Percentiles rank a stretch among this genome's conserved stretches.
phyloP scores from a whole-genome alignment of 1,140 invertebrate species.

The Drosophila oshimai region DNA sequence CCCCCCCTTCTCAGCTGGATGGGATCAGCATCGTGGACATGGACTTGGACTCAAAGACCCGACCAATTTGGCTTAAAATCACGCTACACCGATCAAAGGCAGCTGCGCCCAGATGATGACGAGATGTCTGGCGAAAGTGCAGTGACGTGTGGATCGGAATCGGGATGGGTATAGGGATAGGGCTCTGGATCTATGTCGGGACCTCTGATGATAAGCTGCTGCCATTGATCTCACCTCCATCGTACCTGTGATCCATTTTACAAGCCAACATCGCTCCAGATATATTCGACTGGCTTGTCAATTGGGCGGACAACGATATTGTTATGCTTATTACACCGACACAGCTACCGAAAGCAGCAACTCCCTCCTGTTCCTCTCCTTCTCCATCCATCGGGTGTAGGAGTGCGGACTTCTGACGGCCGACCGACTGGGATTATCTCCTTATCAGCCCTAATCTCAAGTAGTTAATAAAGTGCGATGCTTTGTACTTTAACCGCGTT shows the following conservation, averaged over 20 bases:
- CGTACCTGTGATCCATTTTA: slow-evolving; percentile 76
- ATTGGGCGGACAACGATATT: slow-evolving; percentile 81
- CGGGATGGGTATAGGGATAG: slow-evolving; percentile 6
- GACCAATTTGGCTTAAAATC: slow-evolving; percentile 81
- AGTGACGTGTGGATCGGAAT: slow-evolving; percentile 68
- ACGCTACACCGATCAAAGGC: slow-evolving; percentile 79
- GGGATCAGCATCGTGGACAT: slow-evolving; percentile 21
- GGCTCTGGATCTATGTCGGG: background rate
- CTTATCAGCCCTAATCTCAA: slow-evolving; percentile 82
- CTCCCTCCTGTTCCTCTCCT: background rate
- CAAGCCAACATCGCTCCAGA: slow-evolving; percentile 59
- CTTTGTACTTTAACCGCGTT: slow-evolving; percentile 79
- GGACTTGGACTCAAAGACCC: slow-evolving; percentile 29
- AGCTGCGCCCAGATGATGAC: slow-evolving; percentile 63
- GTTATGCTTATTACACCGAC: slow-evolving; percentile 81
- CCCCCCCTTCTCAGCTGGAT: background rate
- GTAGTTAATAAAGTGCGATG: slow-evolving; percentile 82
- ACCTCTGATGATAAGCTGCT: slow-evolving; percentile 40
- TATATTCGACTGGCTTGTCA: slow-evolving; percentile 60
- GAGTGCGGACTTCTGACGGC: slow-evolving; percentile 56
- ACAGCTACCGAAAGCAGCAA: slow-evolving; percentile 66
- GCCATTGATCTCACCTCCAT: slow-evolving; percentile 79
- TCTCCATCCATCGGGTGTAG: slow-evolving; percentile 20
- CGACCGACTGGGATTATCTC: slow-evolving; percentile 77
- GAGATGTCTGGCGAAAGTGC: slow-evolving; percentile 63